phyloP scores from a whole-genome alignment of 1,140 invertebrate species.

The Cyphomyrmex costatus region DNA sequence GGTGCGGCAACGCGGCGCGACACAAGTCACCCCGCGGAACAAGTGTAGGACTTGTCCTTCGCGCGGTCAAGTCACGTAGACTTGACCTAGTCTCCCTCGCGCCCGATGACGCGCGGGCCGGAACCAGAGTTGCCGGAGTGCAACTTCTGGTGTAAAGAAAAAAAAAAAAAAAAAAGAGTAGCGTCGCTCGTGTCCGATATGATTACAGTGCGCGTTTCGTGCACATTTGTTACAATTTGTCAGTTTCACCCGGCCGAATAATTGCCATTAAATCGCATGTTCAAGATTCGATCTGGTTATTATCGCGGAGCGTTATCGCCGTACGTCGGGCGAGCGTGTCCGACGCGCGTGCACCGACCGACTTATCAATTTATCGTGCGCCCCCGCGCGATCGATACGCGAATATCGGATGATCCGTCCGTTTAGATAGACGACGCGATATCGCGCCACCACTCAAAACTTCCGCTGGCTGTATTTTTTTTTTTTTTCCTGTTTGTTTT shows the following conservation, averaged over 20 bases:
- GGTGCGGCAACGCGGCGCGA: constrained; percentile 45
- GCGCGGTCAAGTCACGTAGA: constrained; percentile 76
- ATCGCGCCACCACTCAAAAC: constrained; percentile 23
- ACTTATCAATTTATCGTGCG: constrained; percentile 71
- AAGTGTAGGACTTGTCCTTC: constrained; percentile 77
- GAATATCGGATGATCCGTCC: constrained; percentile 71
- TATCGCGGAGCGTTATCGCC: constrained; percentile 40
- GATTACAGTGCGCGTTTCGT: constrained; percentile 49
- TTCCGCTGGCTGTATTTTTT: constrained; percentile 1
- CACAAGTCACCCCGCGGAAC: constrained; percentile 63
- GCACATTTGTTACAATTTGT: constrained; percentile 78
- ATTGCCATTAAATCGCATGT: constrained; percentile 78
- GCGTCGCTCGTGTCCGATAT: constrained; percentile 56
- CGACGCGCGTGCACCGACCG: constrained; percentile 5
- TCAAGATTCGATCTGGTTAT: constrained; percentile 73
- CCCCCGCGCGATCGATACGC: constrained; percentile 55
- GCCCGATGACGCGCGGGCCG: constrained; percentile 54
- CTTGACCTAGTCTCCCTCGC: constrained; percentile 75
- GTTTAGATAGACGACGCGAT: constrained; percentile 72
- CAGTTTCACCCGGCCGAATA: constrained; percentile 68
- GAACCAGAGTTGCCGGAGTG: constrained; percentile 78
- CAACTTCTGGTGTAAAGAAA: too few relatives aligned
- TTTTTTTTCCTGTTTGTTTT: background rate
- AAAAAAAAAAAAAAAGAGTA: too few relatives aligned
- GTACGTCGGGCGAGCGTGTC: constrained; percentile 3